A percentile compares a stretch with the other conserved stretches of the same genome.
Conservation (phyloP, 2,113 vertebrate species). For the Columba janthina region DNA sequence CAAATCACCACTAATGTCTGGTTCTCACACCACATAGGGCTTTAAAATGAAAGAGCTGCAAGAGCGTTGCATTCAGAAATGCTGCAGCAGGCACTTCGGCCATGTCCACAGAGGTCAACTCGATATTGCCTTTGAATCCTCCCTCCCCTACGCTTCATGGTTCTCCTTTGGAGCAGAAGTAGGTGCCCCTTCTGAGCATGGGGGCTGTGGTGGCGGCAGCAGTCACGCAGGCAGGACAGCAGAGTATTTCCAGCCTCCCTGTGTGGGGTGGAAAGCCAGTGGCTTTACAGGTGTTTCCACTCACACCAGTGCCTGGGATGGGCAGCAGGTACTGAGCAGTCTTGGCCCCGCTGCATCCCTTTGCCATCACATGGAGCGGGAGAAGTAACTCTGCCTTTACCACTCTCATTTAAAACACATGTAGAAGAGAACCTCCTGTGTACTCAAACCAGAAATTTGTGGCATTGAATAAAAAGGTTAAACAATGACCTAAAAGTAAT, state of each 20-base stretch:
- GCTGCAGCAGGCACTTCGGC: background rate
- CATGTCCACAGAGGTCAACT: background rate
- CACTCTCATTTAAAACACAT: background rate
- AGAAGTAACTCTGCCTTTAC: background rate
- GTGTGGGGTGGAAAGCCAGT: background rate
- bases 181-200: background rate
- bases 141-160: fast-evolving
- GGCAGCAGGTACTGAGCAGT: background rate
- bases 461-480: background rate
- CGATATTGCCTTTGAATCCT: background rate
- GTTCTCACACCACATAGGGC: background rate
- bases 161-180: background rate
- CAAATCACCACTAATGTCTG: background rate
- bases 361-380: background rate
- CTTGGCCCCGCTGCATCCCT: background rate
- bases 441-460: background rate
- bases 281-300: background rate
- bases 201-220: background rate
- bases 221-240: background rate
- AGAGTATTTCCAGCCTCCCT: background rate
- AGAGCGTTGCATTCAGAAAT: background rate
- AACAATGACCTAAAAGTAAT: background rate
- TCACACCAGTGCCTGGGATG: background rate
- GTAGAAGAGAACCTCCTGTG: background rate
- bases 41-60: background rate